A percentile compares a stretch with the other conserved stretches of the same genome.
Conservation (phyloP, 2,113 vertebrate genomes). For the Centrocercus urophasianus region DNA sequence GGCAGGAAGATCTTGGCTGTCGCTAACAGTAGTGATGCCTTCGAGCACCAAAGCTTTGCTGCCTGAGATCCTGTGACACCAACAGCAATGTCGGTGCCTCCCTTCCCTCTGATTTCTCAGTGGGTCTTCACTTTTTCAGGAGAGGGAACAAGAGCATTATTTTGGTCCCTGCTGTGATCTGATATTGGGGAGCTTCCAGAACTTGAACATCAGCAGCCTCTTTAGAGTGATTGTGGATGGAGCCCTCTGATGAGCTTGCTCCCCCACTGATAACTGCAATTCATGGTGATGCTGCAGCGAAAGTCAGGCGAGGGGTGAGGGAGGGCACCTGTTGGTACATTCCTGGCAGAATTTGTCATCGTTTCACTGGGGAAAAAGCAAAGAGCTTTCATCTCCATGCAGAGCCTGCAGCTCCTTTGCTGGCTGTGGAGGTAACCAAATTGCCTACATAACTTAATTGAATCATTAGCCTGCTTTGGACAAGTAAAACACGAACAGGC, state of each 20-base stretch:
- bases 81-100: neutral
- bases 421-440: neutral
- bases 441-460: fast-evolving
- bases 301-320: neutral
- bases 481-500: fast-evolving
- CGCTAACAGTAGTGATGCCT: neutral
- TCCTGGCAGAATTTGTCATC: neutral
- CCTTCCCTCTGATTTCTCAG: neutral
- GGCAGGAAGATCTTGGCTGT: neutral
- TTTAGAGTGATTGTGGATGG: neutral
- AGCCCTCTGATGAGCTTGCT: neutral
- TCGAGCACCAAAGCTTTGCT: neutral
- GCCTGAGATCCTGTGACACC: neutral
- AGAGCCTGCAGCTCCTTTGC: neutral
- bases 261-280: neutral
- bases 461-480: neutral
- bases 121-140: neutral
- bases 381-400: neutral
- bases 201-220: neutral
- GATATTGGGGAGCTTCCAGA: constrained; percentile 36
- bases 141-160: constrained; percentile 34
- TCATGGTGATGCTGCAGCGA: neutral
- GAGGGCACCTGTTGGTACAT: fast-evolving
- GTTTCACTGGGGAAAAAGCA: neutral
- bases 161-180: neutral